Base-by-base conservation (phyloP, 2,113 vertebrate genomes). In the Onychorhynchus coronatus region DNA sequence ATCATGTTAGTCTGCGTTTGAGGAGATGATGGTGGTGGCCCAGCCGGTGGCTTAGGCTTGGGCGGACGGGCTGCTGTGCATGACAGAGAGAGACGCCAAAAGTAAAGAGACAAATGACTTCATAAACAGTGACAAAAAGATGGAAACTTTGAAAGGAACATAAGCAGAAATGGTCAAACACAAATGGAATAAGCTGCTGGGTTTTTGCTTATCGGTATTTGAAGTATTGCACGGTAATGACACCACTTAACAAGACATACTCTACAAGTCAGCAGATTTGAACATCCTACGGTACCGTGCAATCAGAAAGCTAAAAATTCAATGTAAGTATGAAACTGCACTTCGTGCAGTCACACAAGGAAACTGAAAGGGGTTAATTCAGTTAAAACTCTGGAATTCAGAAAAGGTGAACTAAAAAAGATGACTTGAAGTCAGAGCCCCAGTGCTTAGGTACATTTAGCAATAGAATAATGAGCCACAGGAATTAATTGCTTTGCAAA, bases 51-150 rank as follows among this genome's bases (percentile, higher is more conserved):
- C 91, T 82, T 97, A 78, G 98, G 98, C 92, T 96, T 97, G 95
- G 97, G 95, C 66, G 96, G 97, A 97, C 98, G 97, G 97, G 97
- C 98, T 98, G 98, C 98, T 79, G 96, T 92, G 97, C 97, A 65
- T 95, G 97, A 97, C 74, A 77, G 96, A 97, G 97, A 98, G 96
- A 98, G 96, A 98, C 81, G 73, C 95, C 97, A 95, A 98, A 98
- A 97, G 96, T 96, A 98, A 98, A 98, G 97, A 98, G 97, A 98
- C 96, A 98, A 92, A 93, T 97, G 98, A 98, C 97, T 96, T 97
- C 91, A 97, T 98, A 96, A 97, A 98, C 95, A 96, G 95, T 97
- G 97, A 98, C 97, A 97, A 97, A 96, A 96, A 86, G 96, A 98
- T 97, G 97, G 96, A 41, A 95, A 96, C 93, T 97, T 97, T 10